These are phyloP conservation scores for Mormyrops boulengeri DNA, from an alignment of 2,797 vertebrate genomes.

Conservation along the genomic window DNA sequence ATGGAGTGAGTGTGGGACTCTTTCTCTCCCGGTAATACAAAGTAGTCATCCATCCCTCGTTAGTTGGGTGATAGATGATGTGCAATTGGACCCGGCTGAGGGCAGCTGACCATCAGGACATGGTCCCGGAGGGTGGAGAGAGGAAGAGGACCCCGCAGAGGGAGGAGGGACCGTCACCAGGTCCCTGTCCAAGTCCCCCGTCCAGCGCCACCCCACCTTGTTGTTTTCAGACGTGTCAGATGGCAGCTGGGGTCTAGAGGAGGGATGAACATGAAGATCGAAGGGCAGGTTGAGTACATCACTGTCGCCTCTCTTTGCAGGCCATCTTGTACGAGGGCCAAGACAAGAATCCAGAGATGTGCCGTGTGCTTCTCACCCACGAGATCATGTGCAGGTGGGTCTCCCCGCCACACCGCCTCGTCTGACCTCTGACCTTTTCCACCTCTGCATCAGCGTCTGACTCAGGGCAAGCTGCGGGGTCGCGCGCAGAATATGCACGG, in stretches of 20 bases:
- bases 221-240: background rate
- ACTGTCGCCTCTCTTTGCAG: slow-evolving; percentile 44
- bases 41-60: slow-evolving; percentile 52
- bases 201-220: background rate
- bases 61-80: slow-evolving; percentile 42
- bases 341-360: slow-evolving; percentile 92
- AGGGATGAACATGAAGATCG: background rate
- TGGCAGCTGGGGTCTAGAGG: background rate
- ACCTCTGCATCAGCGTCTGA: background rate
- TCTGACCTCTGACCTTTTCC: background rate
- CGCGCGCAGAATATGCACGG: background rate
- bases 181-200: slow-evolving; percentile 22
- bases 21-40: slow-evolving; percentile 35
- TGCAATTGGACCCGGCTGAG: slow-evolving; percentile 29
- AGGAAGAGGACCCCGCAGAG: slow-evolving; percentile 22
- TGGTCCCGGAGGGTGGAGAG: slow-evolving; percentile 24
- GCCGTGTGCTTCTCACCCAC: slow-evolving; percentile 82
- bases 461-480: background rate
- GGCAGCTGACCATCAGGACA: slow-evolving; percentile 31
- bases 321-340: slow-evolving; percentile 85
- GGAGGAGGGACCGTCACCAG: slow-evolving; percentile 27
- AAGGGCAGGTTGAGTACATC: background rate
- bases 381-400: slow-evolving; percentile 94
- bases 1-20: slow-evolving; percentile 13
- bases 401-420: background rate